Evolutionary conservation across 2,797 vertebrate genomes (phyloP).

Genomic region (Alectoris magna): DNA sequence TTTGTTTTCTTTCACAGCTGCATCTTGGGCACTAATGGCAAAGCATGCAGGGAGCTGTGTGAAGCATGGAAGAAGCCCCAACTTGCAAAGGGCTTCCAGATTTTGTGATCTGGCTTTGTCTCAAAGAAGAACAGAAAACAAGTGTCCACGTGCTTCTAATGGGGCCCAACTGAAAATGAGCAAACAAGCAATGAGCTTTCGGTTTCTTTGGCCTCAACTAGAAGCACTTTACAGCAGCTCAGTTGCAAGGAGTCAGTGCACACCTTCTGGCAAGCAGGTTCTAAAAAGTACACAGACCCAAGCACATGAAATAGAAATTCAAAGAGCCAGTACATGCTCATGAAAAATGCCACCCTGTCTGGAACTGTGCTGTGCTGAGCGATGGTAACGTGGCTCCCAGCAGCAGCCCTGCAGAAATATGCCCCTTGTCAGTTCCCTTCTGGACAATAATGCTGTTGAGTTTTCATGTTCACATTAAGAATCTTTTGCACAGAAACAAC

Average conservation of each 20-base stretch:
- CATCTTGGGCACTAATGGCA: rapidly evolving
- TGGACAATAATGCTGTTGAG: not conserved
- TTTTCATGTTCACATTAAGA: not conserved
- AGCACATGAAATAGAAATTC: not conserved
- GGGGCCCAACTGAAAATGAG: not conserved
- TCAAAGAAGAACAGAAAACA: not conserved
- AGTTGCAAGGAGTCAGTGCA: not conserved
- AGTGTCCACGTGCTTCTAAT: not conserved
- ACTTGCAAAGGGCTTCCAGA: constrained; percentile 21
- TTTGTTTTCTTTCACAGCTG: not conserved
- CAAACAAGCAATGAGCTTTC: not conserved
- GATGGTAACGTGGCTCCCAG: not conserved
- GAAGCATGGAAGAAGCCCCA: not conserved
- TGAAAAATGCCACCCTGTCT: not conserved
- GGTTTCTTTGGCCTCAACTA: not conserved
- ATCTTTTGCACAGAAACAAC: not conserved
- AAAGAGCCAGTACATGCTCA: not conserved
- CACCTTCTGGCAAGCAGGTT: not conserved
- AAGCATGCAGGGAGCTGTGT: not conserved
- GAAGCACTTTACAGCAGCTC: not conserved
- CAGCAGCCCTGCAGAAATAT: not conserved
- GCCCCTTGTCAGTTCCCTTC: not conserved
- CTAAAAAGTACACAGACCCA: not conserved
- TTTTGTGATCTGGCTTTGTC: constrained; percentile 25
- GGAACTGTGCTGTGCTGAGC: not conserved